Evolutionary conservation across 2,797 vertebrate species (phyloP), one percentile per base, ranked within the genome.

Genomic region (Arremon brunneinucha): DNA sequence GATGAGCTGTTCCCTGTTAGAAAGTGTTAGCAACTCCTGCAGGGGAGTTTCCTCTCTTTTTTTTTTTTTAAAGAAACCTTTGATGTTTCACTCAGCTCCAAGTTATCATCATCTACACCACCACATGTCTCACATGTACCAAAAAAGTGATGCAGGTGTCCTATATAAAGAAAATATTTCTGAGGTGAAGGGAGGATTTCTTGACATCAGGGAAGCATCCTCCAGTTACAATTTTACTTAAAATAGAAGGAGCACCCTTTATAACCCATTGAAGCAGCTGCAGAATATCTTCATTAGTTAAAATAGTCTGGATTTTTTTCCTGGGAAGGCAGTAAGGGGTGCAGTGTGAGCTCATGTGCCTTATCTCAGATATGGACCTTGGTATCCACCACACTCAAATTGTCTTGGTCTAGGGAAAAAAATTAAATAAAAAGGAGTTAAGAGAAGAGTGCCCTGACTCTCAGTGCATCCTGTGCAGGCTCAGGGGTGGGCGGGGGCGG

Each of bases 61-160:
- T 41, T 6, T 14, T 7, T 12, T 7, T 18, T 15, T 5, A 2
- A 41, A 50, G 14, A 47, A 34, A 35, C 2, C 15, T 64, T 62
- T 86, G 14, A 22, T 81, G 19, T 2, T 95, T 57, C 63, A 44
- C 41, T 78, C 47, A n/a, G 11, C 15, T 87, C 26, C 17, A 22
- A n/a, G 28, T 28, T 34, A 32, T 30, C 28, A 44, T 50, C 27
- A 16, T 35, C 32, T 41, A 64, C 63, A 82, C 23, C 37, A 41
- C 41, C 9, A 7, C 20, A 8, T 26, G 32, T 56, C 53, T 64
- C 53, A 52, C 17, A 22, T 0, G 0, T 53, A 62, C 22, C 5
- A 67, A 71, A 74, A 81, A 71, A 56, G 11, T 20, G 5, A 47
- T 52, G 28, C 15, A 52, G 44, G 21, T 15, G 3, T 18, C 20